A percentile compares a stretch with the other conserved stretches of the same genome.
Evolutionary conservation across 2,888 invertebrate species (phyloP).

Genomic region (Crocallis elinguaria): DNA sequence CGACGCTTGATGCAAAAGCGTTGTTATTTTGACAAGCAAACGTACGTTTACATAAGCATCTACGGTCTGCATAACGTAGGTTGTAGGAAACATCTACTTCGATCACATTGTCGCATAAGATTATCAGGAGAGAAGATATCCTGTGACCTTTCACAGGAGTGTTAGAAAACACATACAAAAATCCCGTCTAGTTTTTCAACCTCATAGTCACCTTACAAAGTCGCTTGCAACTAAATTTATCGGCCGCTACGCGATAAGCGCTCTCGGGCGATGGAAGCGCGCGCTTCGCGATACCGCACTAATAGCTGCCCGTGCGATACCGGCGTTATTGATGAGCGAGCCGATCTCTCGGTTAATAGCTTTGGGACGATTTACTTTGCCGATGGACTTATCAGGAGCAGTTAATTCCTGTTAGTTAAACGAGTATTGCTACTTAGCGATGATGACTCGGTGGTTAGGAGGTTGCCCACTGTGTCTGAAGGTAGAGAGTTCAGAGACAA

Average conservation of each 20-base stretch:
- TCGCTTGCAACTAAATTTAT: constrained; percentile 17
- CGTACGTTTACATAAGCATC: too few relatives aligned
- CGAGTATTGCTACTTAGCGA: too few relatives aligned
- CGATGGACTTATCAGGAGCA: constrained; percentile 5
- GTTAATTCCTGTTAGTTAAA: neutral
- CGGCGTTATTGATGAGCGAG: constrained; percentile 34
- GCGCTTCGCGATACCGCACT: constrained; percentile 32
- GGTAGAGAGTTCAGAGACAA: too few relatives aligned
- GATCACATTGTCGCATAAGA: too few relatives aligned
- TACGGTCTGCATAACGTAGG: too few relatives aligned
- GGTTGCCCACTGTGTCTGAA: too few relatives aligned
- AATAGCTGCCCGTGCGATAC: constrained; percentile 15
- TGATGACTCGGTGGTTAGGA: too few relatives aligned
- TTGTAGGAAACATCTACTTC: too few relatives aligned
- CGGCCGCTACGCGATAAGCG: constrained; percentile 25
- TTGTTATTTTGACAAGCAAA: too few relatives aligned
- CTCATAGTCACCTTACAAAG: constrained; percentile 1
- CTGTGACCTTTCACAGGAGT: too few relatives aligned
- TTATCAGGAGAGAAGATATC: too few relatives aligned
- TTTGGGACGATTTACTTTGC: constrained; percentile 1
- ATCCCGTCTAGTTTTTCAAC: neutral
- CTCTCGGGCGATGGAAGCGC: constrained; percentile 27
- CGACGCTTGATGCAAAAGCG: too few relatives aligned
- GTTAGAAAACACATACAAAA: neutral
- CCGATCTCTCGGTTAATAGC: constrained; percentile 13